Conservation (phyloP, 35 echinoderm and acorn worm genomes). For the Ophioderma brevispina region DNA sequence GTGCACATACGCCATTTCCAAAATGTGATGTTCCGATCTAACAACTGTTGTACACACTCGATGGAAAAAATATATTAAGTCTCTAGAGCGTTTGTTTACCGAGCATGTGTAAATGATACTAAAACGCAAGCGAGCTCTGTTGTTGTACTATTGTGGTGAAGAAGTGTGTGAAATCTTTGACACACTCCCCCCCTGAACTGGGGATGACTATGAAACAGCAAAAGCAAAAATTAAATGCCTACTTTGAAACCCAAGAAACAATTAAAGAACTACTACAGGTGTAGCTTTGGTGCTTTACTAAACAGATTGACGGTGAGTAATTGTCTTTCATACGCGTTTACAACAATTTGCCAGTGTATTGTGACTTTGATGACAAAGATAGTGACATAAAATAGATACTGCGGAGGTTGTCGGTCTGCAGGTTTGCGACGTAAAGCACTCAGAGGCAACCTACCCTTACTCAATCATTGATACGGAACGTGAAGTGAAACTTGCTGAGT, state of each 20-base stretch:
- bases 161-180: slow-evolving; percentile 79
- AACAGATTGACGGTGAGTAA: slow-evolving; percentile 18
- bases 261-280: slow-evolving; percentile 27
- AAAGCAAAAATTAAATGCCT: slow-evolving; percentile 37
- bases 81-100: slow-evolving; percentile 58
- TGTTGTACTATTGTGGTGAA: slow-evolving; percentile 59
- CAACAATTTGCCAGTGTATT: background rate
- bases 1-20: background rate
- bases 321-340: slow-evolving; percentile 31
- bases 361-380: slow-evolving; percentile 9
- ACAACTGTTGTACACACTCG: slow-evolving; percentile 9
- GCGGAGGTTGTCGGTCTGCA: background rate
- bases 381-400: slow-evolving; percentile 31
- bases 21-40: background rate
- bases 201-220: slow-evolving; percentile 42
- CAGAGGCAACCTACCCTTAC: background rate
- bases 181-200: slow-evolving; percentile 41
- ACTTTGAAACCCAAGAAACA: slow-evolving; percentile 57
- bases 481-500: too few relatives aligned
- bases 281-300: slow-evolving; percentile 31
- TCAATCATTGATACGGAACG: background rate
- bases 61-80: slow-evolving; percentile 65
- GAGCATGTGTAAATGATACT: slow-evolving; percentile 26
- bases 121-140: slow-evolving; percentile 42
- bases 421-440: background rate